Evolutionary conservation across 2,888 invertebrate species (phyloP).

Genomic region (Torymus auratus): DNA sequence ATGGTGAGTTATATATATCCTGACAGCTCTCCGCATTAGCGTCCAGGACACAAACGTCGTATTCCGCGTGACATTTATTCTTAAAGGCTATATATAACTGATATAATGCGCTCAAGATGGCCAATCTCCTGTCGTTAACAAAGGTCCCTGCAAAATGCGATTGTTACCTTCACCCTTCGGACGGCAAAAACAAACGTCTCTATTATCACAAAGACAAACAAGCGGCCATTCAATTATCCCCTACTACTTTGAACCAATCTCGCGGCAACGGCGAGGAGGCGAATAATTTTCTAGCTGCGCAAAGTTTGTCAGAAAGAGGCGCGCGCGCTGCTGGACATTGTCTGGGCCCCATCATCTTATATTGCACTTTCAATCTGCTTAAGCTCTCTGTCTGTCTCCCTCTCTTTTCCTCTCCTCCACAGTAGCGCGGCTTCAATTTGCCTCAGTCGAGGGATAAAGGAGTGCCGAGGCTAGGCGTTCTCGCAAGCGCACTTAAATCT

Average conservation of each 20-base stretch:
- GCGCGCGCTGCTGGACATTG: conserved; percentile 41
- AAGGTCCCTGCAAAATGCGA: no score
- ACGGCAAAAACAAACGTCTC: conserved; percentile 20
- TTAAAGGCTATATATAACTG: no score
- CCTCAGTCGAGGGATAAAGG: conserved; percentile 48
- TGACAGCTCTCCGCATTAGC: no score
- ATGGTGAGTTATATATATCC: no score
- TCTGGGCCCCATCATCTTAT: conserved; percentile 32
- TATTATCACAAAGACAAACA: conserved; percentile 4
- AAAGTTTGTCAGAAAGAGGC: conserved; percentile 34
- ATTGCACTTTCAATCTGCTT: conserved; percentile 56
- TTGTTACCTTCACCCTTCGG: no score
- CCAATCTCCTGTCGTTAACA: no score
- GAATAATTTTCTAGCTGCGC: conserved; percentile 24
- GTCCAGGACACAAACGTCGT: no score
- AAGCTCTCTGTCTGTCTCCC: conserved; percentile 36
- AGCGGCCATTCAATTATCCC: conserved; percentile 31
- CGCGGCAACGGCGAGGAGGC: conserved; percentile 19
- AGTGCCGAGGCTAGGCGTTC: conserved; percentile 9
- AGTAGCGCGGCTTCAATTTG: conserved; percentile 37
- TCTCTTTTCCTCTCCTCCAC: neutral
- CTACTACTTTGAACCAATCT: conserved; percentile 33
- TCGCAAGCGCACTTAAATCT: conserved; percentile 22
- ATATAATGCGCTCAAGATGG: no score
- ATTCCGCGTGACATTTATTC: no score